A percentile compares a stretch with the other conserved stretches of the same genome.
Conservation (phyloP, 1,140 invertebrate species). For the Listronotus bonariensis region DNA sequence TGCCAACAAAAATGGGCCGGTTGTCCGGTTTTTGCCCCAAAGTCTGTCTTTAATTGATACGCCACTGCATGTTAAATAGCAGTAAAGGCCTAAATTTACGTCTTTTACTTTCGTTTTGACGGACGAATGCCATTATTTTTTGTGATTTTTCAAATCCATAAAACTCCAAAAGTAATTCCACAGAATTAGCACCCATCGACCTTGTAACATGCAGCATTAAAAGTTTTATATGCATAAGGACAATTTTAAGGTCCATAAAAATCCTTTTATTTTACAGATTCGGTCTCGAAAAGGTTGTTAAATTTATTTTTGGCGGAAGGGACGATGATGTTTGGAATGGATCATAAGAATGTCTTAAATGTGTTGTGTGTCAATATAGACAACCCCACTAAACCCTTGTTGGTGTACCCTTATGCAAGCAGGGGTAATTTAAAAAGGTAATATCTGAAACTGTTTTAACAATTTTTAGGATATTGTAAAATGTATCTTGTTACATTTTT, state of each 20-base stretch:
- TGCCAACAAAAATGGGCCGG: no score
- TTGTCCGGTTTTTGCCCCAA: no score
- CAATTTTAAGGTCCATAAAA: constrained; percentile 1
- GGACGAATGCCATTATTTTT: constrained; percentile 22
- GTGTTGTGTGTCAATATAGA: constrained; percentile 82
- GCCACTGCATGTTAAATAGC: no score
- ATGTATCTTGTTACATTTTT: no score
- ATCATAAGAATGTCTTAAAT: constrained; percentile 81
- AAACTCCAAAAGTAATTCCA: constrained; percentile 22
- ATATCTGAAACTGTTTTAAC: no score
- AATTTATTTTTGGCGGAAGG: constrained; percentile 82
- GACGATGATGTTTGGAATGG: constrained; percentile 78
- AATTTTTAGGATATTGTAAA: no score
- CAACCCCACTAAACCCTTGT: constrained; percentile 71
- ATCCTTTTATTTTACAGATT: constrained; percentile 65
- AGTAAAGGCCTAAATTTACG: no score
- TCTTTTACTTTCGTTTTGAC: constrained; percentile 22
- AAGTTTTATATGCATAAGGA: constrained; percentile 10
- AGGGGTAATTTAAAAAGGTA: constrained; percentile 89
- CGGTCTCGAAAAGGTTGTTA: constrained; percentile 81
- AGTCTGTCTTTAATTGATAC: no score
- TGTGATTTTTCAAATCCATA: constrained; percentile 18
- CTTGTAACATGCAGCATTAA: constrained; percentile 7
- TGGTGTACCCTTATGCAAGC: constrained; percentile 78
- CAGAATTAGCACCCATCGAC: constrained; percentile 28